Percentiles rank a stretch among this genome's conserved stretches.
phyloP scores from a whole-genome alignment of 2,888 invertebrate genomes.

The Pterostichus niger region DNA sequence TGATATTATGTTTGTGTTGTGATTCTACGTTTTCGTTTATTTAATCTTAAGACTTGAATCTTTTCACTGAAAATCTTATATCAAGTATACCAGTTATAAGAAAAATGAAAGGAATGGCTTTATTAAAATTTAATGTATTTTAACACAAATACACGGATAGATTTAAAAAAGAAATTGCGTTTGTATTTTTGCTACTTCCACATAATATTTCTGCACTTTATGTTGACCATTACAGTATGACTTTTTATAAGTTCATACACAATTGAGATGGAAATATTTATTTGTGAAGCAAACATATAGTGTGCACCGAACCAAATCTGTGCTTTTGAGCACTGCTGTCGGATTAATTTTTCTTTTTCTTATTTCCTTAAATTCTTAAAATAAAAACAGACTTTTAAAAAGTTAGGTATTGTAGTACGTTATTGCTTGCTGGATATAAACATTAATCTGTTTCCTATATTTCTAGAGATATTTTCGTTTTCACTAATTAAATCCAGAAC shows the following conservation, averaged over 20 bases:
- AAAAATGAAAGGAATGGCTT: not conserved
- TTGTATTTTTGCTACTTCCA: too few species aligned
- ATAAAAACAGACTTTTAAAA: too few species aligned
- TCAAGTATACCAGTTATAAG: not conserved
- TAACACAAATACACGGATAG: not conserved
- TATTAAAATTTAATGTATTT: constrained; percentile 2
- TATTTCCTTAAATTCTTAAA: not conserved
- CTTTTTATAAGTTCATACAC: not conserved
- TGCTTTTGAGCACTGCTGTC: too few species aligned
- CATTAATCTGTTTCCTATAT: too few species aligned
- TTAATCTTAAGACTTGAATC: constrained; percentile 1
- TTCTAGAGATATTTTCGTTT: too few species aligned
- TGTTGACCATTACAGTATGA: too few species aligned
- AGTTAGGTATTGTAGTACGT: too few species aligned
- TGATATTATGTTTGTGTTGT: constrained; percentile 22
- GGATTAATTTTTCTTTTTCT: not conserved
- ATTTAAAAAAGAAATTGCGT: not conserved
- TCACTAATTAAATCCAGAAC: too few species aligned
- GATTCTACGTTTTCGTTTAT: constrained; percentile 16
- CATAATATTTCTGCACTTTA: too few species aligned
- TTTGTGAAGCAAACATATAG: not conserved
- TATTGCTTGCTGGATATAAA: too few species aligned
- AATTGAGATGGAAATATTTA: not conserved
- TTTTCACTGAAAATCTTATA: not conserved
- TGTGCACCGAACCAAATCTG: not conserved